A percentile compares a stretch with the other conserved stretches of the same genome.
Evolutionary conservation across 2,888 invertebrate species (phyloP).

Genomic region (Mythimna ferrago): DNA sequence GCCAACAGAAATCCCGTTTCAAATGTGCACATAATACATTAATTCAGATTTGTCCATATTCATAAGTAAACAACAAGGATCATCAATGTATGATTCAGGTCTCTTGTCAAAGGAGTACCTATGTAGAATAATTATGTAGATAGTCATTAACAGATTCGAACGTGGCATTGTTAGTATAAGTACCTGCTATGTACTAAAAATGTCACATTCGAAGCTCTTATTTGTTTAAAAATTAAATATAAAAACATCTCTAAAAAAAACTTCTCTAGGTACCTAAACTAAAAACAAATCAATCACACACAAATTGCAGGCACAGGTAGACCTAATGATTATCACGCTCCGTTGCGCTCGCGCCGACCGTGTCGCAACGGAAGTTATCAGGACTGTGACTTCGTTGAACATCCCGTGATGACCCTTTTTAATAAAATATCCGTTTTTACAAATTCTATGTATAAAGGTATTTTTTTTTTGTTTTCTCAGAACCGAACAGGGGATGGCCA

Average conservation of each 20-base stretch:
- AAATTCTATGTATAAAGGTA: neutral
- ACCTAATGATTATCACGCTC: constrained; percentile 76
- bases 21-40: too few relatives aligned
- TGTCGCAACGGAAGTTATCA: constrained; percentile 80
- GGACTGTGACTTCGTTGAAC: constrained; percentile 76
- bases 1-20: too few relatives aligned
- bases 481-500: constrained; percentile 93
- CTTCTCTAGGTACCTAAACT: neutral
- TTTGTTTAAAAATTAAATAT: too few relatives aligned
- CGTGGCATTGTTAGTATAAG: too few relatives aligned
- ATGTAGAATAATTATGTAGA: too few relatives aligned
- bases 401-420: constrained; percentile 69
- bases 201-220: too few relatives aligned
- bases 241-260: neutral
- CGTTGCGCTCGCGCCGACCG: constrained; percentile 78
- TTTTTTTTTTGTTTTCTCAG: constrained; percentile 82
- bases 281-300: constrained; percentile 64
- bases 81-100: too few relatives aligned
- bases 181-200: too few relatives aligned
- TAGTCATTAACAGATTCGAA: too few relatives aligned
- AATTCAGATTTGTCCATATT: too few relatives aligned
- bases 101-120: too few relatives aligned
- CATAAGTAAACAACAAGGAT: too few relatives aligned
- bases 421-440: constrained; percentile 54
- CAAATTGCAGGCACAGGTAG: constrained; percentile 73